Evolutionary conservation across 1,140 invertebrate genomes (phyloP).

Genomic region (Aphis craccivora): DNA sequence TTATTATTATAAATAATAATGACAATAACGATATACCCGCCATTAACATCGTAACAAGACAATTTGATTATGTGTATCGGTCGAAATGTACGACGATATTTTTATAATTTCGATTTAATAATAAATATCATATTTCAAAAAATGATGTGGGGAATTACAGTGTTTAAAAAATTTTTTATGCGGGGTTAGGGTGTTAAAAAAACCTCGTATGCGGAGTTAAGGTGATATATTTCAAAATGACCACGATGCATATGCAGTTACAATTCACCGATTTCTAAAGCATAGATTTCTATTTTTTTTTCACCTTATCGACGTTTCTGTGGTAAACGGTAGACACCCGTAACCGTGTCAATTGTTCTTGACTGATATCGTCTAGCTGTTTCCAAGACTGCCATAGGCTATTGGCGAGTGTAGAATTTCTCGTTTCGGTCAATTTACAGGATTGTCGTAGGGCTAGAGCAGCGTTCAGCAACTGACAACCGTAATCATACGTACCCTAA

Average conservation of each 20-base stretch:
- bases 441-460: conserved; percentile 77
- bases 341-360: conserved; percentile 79
- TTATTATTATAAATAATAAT: not conserved
- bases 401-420: conserved; percentile 68
- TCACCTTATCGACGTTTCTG: conserved; percentile 74
- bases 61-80: not conserved
- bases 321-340: conserved; percentile 80
- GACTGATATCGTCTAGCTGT: conserved; percentile 73
- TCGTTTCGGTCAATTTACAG: conserved; percentile 72
- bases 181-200: no score
- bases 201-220: no score
- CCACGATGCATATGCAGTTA: no score
- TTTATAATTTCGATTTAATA: not conserved
- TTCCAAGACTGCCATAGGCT: conserved; percentile 75
- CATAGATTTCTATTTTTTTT: not conserved
- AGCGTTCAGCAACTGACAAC: conserved; percentile 77
- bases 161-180: no score
- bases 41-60: not conserved
- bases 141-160: no score
- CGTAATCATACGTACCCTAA: conserved; percentile 81
- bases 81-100: not conserved
- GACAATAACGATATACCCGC: not conserved
- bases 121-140: not conserved
- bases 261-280: no score
- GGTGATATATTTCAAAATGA: no score